These are phyloP conservation scores for Phoxinus phoxinus DNA, from an alignment of 2,113 vertebrate genomes.

Conservation along the genomic window DNA sequence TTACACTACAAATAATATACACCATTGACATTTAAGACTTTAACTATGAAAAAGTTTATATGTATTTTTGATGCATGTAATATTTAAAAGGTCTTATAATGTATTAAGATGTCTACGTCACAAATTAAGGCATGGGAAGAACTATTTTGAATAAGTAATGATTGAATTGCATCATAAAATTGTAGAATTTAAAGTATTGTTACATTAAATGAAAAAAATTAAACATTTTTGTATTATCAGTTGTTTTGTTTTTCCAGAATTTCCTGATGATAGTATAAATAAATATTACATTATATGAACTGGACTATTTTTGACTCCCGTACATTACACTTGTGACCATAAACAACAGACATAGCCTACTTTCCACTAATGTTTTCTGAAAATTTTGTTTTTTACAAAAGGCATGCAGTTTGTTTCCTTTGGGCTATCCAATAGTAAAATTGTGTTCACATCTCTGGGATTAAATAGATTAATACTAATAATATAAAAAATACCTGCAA, in stretches of 20 bases:
- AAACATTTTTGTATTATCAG: neutral
- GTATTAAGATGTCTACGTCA: neutral
- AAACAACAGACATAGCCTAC: neutral
- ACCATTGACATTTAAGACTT: neutral
- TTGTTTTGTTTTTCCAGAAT: neutral
- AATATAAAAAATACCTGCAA: conserved; percentile 26
- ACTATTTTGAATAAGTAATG: neutral
- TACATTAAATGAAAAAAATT: neutral
- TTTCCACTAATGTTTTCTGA: neutral
- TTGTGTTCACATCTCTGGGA: neutral
- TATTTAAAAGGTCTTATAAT: neutral
- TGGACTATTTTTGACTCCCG: too few relatives aligned
- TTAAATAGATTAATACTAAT: neutral
- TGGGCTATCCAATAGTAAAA: too few relatives aligned
- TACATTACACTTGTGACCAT: too few relatives aligned
- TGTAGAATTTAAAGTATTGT: neutral
- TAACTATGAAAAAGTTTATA: neutral
- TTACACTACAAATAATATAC: too few relatives aligned
- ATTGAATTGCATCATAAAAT: neutral
- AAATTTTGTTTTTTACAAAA: neutral
- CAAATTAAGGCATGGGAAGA: neutral
- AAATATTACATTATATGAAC: neutral
- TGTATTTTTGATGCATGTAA: neutral
- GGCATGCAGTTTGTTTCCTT: neutral
- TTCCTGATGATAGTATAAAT: neutral